Evolutionary conservation across 2,888 invertebrate genomes (phyloP), one percentile per base, ranked within the genome.

Genomic region (Cephus pygmeus): DNA sequence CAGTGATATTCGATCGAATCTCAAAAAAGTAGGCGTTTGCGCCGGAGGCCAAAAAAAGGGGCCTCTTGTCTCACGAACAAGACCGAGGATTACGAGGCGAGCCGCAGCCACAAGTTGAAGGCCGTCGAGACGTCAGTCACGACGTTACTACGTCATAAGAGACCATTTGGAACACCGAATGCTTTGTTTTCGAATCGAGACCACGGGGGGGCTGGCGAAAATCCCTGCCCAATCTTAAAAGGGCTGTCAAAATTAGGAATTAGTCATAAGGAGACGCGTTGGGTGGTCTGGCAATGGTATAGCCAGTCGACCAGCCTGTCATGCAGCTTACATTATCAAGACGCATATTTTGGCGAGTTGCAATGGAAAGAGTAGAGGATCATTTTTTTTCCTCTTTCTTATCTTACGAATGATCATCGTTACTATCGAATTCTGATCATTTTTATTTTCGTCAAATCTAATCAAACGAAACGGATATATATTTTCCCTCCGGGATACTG

Each of bases 151-250:
- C 71, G 56, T 56, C 56, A 56, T 23, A 9, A 9, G 56, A 56
- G 56, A 15, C 56, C 23, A 23, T 56, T 34, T 12, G 34, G 11
- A 71, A 71, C 71, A 71, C 71, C 12, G 71, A 34, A 34, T 31
- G 31, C 71, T 71, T 71, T 71, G 71, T 71, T 71, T 71, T 71
- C 71, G 71, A 71, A 71, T 31, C 12, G 71, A 34, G 71, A 33
- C 71, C 31, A 33, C 31, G 71, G 71, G 71, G 71, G 71, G 71
- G 12, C 71, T 71, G 31, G 71, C 71, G 23, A 71, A 71, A 71
- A 71, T 71, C 71, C 71, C 71, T 33, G 33, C 71, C 71, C 33
- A 71, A 71, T 71, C 71, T 71, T 71, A 71, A 71, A 71, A 71
- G 71, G 71, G 31, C 71, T 71, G 71, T 71, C 71, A 71, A 71